phyloP scores from a whole-genome alignment of 1,140 invertebrate species.

The Neoseiulus cucumeris region DNA sequence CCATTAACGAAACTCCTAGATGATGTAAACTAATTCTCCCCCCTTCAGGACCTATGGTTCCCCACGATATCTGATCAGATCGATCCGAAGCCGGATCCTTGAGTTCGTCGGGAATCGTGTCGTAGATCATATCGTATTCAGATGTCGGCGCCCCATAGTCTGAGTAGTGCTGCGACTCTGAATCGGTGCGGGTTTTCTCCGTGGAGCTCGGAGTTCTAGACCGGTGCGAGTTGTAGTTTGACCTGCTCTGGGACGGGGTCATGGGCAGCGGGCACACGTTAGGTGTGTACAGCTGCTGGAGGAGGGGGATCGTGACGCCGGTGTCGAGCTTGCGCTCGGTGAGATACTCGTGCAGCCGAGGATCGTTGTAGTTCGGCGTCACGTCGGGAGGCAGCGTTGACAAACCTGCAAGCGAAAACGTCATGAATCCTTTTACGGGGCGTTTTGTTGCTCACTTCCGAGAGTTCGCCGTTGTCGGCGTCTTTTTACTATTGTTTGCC shows the following conservation, averaged over 20 bases:
- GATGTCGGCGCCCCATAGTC: background rate
- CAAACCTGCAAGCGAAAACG: background rate
- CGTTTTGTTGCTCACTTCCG: background rate
- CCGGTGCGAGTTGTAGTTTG: background rate
- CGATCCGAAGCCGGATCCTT: background rate
- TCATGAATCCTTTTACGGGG: background rate
- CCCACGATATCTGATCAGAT: constrained; percentile 4
- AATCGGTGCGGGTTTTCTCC: constrained; percentile 1
- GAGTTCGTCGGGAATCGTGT: constrained; percentile 6
- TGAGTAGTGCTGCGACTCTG: background rate
- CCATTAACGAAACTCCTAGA: constrained; percentile 52
- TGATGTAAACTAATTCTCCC: background rate
- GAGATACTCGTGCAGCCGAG: background rate
- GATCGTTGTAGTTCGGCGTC: background rate
- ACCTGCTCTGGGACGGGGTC: background rate
- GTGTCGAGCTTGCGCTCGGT: background rate
- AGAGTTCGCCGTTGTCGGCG: background rate
- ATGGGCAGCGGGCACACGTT: background rate
- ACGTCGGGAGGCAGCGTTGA: background rate
- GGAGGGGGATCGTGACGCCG: background rate
- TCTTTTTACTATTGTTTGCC: background rate
- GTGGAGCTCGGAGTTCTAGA: constrained; percentile 5
- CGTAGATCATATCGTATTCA: background rate
- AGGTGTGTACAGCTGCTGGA: background rate
- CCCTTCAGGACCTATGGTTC: background rate